phyloP scores from a whole-genome alignment of 1,140 invertebrate genomes.

The Aphis gossypii region DNA sequence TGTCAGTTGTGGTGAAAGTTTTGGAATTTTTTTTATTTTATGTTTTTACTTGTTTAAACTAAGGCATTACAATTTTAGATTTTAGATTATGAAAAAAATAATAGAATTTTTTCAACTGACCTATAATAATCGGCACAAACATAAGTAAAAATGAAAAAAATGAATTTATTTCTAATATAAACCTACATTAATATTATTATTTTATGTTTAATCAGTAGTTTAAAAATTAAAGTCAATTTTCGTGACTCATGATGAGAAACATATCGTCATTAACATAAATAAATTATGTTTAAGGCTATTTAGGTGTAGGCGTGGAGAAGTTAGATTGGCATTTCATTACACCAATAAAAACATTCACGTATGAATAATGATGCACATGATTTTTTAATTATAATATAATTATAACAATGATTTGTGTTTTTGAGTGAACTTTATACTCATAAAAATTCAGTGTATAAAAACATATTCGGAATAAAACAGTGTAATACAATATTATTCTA shows the following conservation, averaged over 20 bases:
- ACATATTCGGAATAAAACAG: not conserved
- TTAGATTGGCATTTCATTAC: not conserved
- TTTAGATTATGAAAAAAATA: not conserved
- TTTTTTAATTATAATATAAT: not conserved
- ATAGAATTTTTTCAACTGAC: not conserved
- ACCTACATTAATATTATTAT: no score
- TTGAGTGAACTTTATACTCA: not conserved
- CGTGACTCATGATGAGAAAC: no score
- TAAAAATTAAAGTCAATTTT: no score
- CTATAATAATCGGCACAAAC: not conserved
- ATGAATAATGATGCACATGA: not conserved
- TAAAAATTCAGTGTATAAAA: not conserved
- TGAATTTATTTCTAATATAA: no score
- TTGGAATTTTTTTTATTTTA: not conserved
- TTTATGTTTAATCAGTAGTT: no score
- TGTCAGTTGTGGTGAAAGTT: not conserved
- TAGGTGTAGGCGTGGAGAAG: not conserved
- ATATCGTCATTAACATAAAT: not conserved
- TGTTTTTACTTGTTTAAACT: not conserved
- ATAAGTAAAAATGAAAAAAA: no score
- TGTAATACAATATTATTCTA: not conserved
- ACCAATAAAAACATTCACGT: not conserved
- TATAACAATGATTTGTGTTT: not conserved
- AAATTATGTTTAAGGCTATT: not conserved
- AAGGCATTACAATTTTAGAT: not conserved